phyloP scores from a whole-genome alignment of 2,888 invertebrate genomes.

The Drosophila ezoana region DNA sequence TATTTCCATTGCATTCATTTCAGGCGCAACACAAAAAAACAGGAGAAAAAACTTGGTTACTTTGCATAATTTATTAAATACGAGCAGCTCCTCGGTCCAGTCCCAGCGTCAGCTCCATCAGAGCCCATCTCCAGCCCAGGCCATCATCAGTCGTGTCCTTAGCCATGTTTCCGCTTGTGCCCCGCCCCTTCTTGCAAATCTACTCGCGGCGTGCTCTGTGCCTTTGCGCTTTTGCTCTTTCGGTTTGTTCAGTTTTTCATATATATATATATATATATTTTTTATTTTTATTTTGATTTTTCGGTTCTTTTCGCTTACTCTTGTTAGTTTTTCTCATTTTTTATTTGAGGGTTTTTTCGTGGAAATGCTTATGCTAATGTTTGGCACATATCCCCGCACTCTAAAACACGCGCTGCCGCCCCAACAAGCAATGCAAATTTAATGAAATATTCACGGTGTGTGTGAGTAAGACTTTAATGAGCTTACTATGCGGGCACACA shows the following conservation, averaged over 20 bases:
- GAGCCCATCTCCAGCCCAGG: slow-evolving; percentile 6
- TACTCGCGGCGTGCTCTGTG: slow-evolving; percentile 30
- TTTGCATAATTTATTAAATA: slow-evolving; percentile 73
- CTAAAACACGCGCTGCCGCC: slow-evolving; percentile 29
- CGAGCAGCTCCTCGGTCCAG: slow-evolving; percentile 27
- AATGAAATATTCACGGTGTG: slow-evolving; percentile 52
- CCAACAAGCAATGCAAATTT: slow-evolving; percentile 55
- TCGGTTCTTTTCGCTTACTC: slow-evolving; percentile 15
- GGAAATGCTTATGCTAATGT: slow-evolving; percentile 64
- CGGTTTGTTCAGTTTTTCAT: slow-evolving; percentile 15
- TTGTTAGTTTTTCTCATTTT: slow-evolving; percentile 29
- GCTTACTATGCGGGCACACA: slow-evolving; percentile 61
- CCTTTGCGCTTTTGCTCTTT: slow-evolving; percentile 54
- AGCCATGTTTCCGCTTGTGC: slow-evolving; percentile 37
- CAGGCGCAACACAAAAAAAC: slow-evolving; percentile 20
- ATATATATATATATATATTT: neutral
- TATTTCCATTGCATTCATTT: slow-evolving; percentile 55
- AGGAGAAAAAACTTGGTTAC: slow-evolving; percentile 52
- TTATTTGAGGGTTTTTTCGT: slow-evolving; percentile 22
- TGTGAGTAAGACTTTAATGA: slow-evolving; percentile 62
- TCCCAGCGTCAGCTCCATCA: neutral
- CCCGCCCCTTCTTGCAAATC: slow-evolving; percentile 43
- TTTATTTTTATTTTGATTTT: slow-evolving; percentile 14
- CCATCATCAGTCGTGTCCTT: slow-evolving; percentile 27
- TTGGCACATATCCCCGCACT: slow-evolving; percentile 45